Evolutionary conservation across 2,888 invertebrate species (phyloP), one percentile per base, ranked within the genome.

Genomic region (Agelastica alni): DNA sequence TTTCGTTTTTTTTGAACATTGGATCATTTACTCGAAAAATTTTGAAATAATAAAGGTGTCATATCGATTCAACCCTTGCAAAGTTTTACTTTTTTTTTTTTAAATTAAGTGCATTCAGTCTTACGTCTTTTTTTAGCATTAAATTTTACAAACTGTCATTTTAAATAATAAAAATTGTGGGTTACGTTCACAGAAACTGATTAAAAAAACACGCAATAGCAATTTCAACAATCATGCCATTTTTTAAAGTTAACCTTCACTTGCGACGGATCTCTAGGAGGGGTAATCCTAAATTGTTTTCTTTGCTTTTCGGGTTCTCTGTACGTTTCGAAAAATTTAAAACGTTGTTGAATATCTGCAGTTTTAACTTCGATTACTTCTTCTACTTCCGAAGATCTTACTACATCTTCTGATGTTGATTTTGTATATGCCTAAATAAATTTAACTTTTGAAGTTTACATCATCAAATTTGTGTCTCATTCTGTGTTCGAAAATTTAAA

Each of bases 241-340:
- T 49, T 41, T 43, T 28, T 47, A 66, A n/a, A n/a, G n/a, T 60
- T 65, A 68, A 84, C 84, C 83, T 86, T 85, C 56, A 82, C 82
- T 79, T 86, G 85, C 3, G 67, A 60, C 60, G 86, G 85, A 67
- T 93, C 93, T 61, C 93, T 80, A 1, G 94, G 93, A 57, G 94
- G 93, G 30, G 93, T 93, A 78, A 93, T 92, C 66, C 93, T 84
- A 80, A 93, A 93, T 74, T 85, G 82, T 76, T 86, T 88, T 67
- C 85, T 82, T 62, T 82, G 78, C 70, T 81, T 79, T 65, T 83
- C 83, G 64, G 87, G 86, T 43, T 90, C 89, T 70, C 83, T 84
- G 81, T 90, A 93, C 0, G 87, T 88, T 82, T 93, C 93, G 79
- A 94, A 94, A 82, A 93, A 94, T 78, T 90, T 89, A 82, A 93